phyloP scores from a whole-genome alignment of 2,113 vertebrate species.

The Erinaceus europaeus region DNA sequence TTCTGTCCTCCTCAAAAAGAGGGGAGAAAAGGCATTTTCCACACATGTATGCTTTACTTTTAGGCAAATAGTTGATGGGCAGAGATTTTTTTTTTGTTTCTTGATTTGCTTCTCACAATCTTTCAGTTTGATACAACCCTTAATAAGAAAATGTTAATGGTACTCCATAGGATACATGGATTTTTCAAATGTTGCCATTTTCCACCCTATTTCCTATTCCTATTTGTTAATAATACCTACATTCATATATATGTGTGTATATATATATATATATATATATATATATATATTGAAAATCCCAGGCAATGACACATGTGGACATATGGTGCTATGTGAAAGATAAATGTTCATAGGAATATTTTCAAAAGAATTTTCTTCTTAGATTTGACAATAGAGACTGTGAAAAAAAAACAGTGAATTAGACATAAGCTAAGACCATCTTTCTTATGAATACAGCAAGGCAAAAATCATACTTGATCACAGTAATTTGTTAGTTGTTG shows the following conservation, averaged over 20 bases:
- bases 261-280: background rate
- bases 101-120: background rate
- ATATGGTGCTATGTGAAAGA: background rate
- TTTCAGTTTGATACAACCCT: background rate
- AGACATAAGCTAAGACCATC: background rate
- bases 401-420: background rate
- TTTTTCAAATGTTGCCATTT: background rate
- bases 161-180: background rate
- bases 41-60: background rate
- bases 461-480: background rate
- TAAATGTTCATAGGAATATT: background rate
- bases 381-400: background rate
- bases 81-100: background rate
- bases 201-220: background rate
- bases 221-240: background rate
- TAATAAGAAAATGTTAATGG: background rate
- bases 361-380: background rate
- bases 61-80: background rate
- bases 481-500: conserved; percentile 45
- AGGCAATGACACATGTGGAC: background rate
- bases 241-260: too few relatives aligned
- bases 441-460: background rate
- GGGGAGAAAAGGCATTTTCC: background rate
- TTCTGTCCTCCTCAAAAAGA: background rate
- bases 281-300: background rate